phyloP scores from a whole-genome alignment of 2,797 vertebrate species.

The Pangasius krempfi region DNA sequence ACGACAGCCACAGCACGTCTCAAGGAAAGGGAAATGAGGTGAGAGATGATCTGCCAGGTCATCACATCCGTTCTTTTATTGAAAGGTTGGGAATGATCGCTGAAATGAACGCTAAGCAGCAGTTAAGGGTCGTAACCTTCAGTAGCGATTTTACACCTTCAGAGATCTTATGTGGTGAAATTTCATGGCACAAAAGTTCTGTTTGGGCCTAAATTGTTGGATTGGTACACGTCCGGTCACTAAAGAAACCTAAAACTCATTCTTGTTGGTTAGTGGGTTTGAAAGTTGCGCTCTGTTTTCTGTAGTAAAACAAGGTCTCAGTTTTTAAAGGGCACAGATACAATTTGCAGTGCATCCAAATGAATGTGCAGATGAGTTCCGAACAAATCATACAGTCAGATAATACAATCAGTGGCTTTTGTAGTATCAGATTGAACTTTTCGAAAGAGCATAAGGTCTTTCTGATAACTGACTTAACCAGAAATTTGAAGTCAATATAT shows the following conservation, averaged over 20 bases:
- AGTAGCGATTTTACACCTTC: background rate
- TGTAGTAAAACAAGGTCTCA: background rate
- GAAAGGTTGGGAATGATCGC: background rate
- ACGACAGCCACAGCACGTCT: slow-evolving; percentile 94
- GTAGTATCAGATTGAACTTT: slow-evolving; percentile 61
- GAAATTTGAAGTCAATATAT: slow-evolving; percentile 46
- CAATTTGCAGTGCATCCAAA: slow-evolving; percentile 13
- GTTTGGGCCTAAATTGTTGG: too few relatives aligned
- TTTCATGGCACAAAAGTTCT: background rate
- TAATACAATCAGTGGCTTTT: slow-evolving; percentile 61
- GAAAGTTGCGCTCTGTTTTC: background rate
- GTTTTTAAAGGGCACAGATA: slow-evolving; percentile 26
- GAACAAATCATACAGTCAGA: slow-evolving; percentile 37
- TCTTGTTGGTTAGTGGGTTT: background rate
- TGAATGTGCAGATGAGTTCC: slow-evolving; percentile 19
- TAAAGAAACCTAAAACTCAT: background rate
- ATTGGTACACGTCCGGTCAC: background rate
- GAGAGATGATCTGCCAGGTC: slow-evolving; percentile 47
- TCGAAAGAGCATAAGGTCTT: slow-evolving; percentile 51
- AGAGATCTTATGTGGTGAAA: background rate
- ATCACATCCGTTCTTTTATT: background rate
- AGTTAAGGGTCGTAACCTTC: background rate
- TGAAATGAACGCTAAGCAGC: background rate
- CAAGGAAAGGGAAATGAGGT: slow-evolving; percentile 98
- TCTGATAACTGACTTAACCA: slow-evolving; percentile 59